phyloP scores from a whole-genome alignment of 2,113 vertebrate species.

The Cyprinus carpio region DNA sequence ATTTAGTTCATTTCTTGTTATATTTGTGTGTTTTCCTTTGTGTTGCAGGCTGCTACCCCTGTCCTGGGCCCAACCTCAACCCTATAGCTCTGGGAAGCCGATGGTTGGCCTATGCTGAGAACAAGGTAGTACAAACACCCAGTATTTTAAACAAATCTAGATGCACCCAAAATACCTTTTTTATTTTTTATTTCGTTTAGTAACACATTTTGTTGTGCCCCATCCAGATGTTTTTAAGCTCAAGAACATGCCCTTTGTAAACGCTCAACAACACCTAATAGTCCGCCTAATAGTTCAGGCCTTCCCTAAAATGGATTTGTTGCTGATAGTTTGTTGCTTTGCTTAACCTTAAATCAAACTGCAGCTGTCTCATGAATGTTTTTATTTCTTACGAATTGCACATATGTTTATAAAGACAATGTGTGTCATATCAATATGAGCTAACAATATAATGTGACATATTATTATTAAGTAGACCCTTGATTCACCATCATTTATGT shows the following conservation, averaged over 20 bases:
- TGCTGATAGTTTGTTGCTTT: not conserved
- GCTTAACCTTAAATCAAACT: not conserved
- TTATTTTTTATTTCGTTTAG: not conserved
- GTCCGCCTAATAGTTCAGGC: not conserved
- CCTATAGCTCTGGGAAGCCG: slow-evolving; percentile 93
- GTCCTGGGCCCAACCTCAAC: slow-evolving; percentile 95
- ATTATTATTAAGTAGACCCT: slow-evolving; percentile 40
- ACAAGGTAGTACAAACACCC: slow-evolving; percentile 83
- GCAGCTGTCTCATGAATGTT: not conserved
- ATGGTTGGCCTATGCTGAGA: slow-evolving; percentile 98
- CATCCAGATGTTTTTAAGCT: not conserved
- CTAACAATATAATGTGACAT: slow-evolving; percentile 31
- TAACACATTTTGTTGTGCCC: not conserved
- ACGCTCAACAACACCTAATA: not conserved
- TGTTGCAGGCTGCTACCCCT: slow-evolving; percentile 92
- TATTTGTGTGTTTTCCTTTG: not conserved
- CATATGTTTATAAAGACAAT: slow-evolving; percentile 4
- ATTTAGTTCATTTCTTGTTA: not conserved
- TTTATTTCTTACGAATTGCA: not conserved
- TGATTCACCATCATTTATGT: slow-evolving; percentile 35
- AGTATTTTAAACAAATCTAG: not conserved
- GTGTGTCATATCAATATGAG: slow-evolving; percentile 12
- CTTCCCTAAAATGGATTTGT: not conserved
- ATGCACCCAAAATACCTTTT: not conserved
- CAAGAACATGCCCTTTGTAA: not conserved